phyloP scores from a whole-genome alignment of 2,888 invertebrate genomes.

The Polymixis lichenea region DNA sequence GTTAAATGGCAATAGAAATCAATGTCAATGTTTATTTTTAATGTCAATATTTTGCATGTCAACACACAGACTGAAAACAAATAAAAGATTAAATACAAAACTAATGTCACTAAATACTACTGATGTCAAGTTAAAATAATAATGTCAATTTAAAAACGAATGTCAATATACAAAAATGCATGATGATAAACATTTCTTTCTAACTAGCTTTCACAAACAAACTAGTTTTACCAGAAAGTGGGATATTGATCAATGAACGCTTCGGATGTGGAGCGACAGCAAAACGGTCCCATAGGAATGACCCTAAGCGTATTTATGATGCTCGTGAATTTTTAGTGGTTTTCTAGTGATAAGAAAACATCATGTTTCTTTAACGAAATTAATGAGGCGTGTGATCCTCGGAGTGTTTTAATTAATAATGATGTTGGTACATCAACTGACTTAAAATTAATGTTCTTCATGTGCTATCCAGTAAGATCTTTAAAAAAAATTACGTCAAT shows the following conservation, averaged over 20 bases:
- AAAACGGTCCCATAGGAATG: conserved; percentile 54
- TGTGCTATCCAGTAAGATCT: too few relatives aligned
- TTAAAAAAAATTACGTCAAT: background rate
- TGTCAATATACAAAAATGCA: too few relatives aligned
- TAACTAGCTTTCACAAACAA: background rate
- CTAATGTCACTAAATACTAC: too few relatives aligned
- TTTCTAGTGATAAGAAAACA: background rate
- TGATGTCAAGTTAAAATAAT: too few relatives aligned
- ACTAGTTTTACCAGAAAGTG: conserved; percentile 14
- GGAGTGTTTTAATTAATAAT: background rate
- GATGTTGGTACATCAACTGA: background rate
- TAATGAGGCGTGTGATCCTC: background rate
- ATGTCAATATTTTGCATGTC: too few relatives aligned
- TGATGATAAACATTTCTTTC: background rate
- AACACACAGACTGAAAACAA: too few relatives aligned
- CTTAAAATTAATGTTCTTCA: background rate
- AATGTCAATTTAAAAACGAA: too few relatives aligned
- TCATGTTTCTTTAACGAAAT: conserved; percentile 8
- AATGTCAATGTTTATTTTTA: too few relatives aligned
- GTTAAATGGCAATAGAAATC: too few relatives aligned
- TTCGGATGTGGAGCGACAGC: conserved; percentile 5
- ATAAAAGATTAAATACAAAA: too few relatives aligned
- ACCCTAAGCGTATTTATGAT: conserved; percentile 17
- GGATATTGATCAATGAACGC: conserved; percentile 12
- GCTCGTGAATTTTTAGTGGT: conserved; percentile 5